These are phyloP conservation scores for Anoplolepis gracilipes DNA, from an alignment of 1,140 invertebrate genomes.

Conservation along the genomic window DNA sequence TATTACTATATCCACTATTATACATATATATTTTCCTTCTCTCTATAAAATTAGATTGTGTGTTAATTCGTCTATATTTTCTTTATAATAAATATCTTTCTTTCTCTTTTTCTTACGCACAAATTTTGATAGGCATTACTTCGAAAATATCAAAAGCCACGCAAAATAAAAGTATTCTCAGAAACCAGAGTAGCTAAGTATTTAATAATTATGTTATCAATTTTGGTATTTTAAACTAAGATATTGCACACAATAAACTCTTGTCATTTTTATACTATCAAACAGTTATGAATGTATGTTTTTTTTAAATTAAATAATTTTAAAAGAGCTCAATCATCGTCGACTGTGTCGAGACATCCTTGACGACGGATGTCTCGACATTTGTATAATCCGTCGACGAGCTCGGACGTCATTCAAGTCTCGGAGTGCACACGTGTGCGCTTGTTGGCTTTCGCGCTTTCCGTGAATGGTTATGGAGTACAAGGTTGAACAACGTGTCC, in stretches of 20 bases:
- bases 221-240: background rate
- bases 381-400: constrained; percentile 13
- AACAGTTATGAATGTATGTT: background rate
- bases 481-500: constrained; percentile 68
- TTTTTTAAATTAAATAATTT: constrained; percentile 6
- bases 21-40: background rate
- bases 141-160: background rate
- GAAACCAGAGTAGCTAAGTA: background rate
- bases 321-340: background rate
- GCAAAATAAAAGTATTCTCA: too few species aligned
- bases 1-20: background rate
- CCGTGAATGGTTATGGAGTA: constrained; percentile 73
- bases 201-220: background rate
- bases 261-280: background rate
- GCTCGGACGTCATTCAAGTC: constrained; percentile 40
- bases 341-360: constrained; percentile 24
- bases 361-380: constrained; percentile 28
- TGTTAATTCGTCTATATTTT: background rate
- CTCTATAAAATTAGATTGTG: background rate
- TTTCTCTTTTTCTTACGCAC: too few species aligned
- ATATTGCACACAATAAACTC: background rate
- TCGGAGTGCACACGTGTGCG: constrained; percentile 29
- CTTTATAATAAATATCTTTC: too few species aligned
- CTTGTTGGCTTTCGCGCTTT: constrained; percentile 45
- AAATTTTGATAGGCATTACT: background rate